Conservation (phyloP, 2,888 invertebrate genomes). For the Podabrus alpinus region DNA sequence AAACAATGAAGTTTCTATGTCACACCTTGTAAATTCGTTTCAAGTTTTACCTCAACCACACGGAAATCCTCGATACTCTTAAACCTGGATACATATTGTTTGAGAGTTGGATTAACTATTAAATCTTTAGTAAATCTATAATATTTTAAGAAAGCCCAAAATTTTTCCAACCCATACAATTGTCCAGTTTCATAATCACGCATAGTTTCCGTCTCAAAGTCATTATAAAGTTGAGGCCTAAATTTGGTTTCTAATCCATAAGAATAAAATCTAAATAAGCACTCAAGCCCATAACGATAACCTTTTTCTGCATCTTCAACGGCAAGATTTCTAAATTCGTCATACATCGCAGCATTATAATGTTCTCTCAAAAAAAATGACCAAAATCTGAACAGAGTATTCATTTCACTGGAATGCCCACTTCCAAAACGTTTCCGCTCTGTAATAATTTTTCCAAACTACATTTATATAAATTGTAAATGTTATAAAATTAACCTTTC, state of each 20-base stretch:
- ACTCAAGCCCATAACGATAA: constrained; percentile 86
- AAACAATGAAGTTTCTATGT: not conserved
- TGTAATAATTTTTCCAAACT: constrained; percentile 44
- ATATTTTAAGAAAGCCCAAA: constrained; percentile 98
- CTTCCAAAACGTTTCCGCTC: constrained; percentile 92
- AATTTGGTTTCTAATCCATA: constrained; percentile 97
- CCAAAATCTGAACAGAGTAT: constrained; percentile 99
- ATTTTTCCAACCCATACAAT: constrained; percentile 97
- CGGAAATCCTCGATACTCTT: constrained; percentile 90
- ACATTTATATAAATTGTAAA: not conserved
- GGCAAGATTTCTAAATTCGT: constrained; percentile 91
- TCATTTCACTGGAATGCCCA: constrained; percentile 98
- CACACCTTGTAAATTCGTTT: not conserved
- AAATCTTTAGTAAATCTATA: constrained; percentile 80
- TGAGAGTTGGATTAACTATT: constrained; percentile 73
- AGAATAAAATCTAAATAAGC: constrained; percentile 94
- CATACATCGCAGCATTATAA: constrained; percentile 97
- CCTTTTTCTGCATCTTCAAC: constrained; percentile 90
- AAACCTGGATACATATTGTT: constrained; percentile 76
- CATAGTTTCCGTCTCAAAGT: constrained; percentile 93
- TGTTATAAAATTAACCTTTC: constrained; percentile 66
- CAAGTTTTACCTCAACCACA: constrained; percentile 67
- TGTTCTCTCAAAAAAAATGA: constrained; percentile 98
- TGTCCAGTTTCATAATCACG: constrained; percentile 91
- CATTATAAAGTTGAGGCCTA: constrained; percentile 91